Conservation (phyloP, 2,888 invertebrate genomes). For the Digitonthophagus gazella region DNA sequence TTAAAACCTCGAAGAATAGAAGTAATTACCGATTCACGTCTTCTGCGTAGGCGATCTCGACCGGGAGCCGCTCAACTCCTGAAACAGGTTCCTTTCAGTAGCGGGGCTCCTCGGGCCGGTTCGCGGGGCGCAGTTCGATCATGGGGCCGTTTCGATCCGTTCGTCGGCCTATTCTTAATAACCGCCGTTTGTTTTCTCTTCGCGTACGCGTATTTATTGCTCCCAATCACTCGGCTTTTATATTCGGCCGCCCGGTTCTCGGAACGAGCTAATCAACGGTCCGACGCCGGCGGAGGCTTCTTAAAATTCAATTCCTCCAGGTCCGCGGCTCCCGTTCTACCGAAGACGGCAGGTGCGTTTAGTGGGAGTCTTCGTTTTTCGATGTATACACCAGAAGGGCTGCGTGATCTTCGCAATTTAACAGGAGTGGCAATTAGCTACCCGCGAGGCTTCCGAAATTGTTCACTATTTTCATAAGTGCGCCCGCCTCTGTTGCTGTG, state of each 20-base stretch:
- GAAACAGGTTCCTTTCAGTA: neutral
- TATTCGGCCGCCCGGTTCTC: neutral
- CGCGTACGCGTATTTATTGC: neutral
- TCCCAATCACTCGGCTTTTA: neutral
- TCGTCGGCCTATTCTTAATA: neutral
- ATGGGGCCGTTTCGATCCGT: neutral
- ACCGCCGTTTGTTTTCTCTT: neutral
- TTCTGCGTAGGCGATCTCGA: neutral
- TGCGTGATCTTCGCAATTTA: neutral
- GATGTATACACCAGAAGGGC: neutral
- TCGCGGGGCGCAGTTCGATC: neutral
- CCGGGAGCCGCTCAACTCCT: neutral
- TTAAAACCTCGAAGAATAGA: neutral
- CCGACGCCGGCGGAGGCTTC: neutral
- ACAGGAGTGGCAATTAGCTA: neutral
- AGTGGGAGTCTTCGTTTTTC: neutral
- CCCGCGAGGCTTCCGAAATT: neutral
- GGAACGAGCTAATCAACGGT: neutral
- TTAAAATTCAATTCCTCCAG: neutral
- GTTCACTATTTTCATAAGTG: neutral
- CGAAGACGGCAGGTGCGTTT: neutral
- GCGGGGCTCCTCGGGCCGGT: neutral
- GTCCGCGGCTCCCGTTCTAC: neutral
- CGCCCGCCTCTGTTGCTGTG: neutral
- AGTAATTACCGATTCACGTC: neutral